phyloP scores from a whole-genome alignment of 2,888 invertebrate genomes.

The Lamellibrachia columna region DNA sequence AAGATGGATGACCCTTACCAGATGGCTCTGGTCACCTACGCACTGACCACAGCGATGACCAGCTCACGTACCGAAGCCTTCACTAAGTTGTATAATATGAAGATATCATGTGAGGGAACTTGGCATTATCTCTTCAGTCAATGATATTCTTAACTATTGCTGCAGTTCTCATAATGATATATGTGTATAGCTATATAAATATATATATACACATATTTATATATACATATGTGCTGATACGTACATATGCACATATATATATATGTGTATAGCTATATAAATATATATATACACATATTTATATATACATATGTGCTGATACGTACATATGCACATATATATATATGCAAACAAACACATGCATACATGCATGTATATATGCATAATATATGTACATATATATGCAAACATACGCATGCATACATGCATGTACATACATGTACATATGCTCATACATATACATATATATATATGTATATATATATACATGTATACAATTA shows the following conservation, averaged over 20 bases:
- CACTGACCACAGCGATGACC: conserved; percentile 75
- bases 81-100: conserved; percentile 31
- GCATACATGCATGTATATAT: neutral
- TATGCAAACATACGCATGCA: neutral
- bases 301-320: neutral
- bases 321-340: neutral
- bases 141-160: too few species aligned
- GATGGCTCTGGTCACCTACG: conserved; percentile 87
- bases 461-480: neutral
- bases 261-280: neutral
- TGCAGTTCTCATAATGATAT: too few species aligned
- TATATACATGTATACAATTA: too few species aligned
- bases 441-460: neutral
- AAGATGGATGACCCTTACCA: conserved; percentile 78
- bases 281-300: neutral
- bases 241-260: neutral
- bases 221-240: neutral
- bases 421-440: neutral
- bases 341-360: too few species aligned
- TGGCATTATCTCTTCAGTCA: too few species aligned
- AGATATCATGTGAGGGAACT: neutral
- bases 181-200: neutral
- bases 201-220: neutral
- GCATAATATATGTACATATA: neutral
- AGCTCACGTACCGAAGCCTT: conserved; percentile 34